A percentile compares a stretch with the other conserved stretches of the same genome.
Conservation (phyloP, 2,888 invertebrate genomes). For the Andrena trimmerana region DNA sequence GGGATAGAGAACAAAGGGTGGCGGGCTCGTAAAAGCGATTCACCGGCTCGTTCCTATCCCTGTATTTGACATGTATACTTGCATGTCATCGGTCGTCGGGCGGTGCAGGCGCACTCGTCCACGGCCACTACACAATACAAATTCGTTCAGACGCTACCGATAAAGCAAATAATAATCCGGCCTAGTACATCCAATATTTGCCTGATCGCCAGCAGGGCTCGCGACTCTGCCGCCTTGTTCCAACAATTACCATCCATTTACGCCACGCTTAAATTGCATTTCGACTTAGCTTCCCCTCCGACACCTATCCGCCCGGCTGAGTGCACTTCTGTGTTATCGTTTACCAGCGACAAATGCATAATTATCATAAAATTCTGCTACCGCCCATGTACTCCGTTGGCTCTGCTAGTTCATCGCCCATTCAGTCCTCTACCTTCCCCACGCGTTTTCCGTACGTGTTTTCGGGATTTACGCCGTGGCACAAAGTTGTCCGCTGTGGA, state of each 20-base stretch:
- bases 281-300: constrained; percentile 31
- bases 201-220: constrained; percentile 34
- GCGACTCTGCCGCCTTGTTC: constrained; percentile 24
- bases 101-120: constrained; percentile 11
- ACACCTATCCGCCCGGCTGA: background rate
- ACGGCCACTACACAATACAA: constrained; percentile 31
- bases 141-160: constrained; percentile 51
- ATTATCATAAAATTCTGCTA: constrained; percentile 34
- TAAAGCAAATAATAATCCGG: constrained; percentile 69
- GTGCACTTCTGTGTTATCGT: constrained; percentile 47
- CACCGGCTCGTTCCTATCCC: constrained; percentile 42
- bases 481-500: background rate
- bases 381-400: background rate
- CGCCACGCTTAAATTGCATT: constrained; percentile 43
- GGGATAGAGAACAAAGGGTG: constrained; percentile 24
- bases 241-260: constrained; percentile 52
- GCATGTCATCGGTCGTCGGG: constrained; percentile 46
- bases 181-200: constrained; percentile 49
- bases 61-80: constrained; percentile 65
- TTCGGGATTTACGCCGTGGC: background rate
- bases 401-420: background rate
- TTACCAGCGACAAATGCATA: constrained; percentile 11
- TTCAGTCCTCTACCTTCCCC: background rate
- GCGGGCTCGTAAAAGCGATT: constrained; percentile 60
- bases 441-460: background rate